These are phyloP conservation scores for Cepaea nemoralis DNA, from an alignment of 1,140 invertebrate genomes.

Conservation along the genomic window DNA sequence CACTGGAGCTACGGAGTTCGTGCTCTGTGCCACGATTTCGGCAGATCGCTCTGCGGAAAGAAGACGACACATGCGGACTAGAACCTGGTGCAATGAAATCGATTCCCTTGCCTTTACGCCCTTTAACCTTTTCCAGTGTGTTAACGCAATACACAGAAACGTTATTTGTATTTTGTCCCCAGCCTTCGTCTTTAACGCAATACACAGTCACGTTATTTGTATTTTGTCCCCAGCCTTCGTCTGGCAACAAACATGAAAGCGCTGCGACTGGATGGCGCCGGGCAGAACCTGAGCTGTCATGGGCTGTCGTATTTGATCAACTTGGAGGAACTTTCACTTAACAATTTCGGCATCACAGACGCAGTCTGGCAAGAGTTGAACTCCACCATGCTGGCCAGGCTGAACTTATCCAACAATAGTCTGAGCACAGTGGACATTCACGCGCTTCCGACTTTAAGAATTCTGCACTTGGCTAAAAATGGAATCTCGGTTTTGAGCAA, in stretches of 20 bases:
- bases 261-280: background rate
- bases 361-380: constrained; percentile 5
- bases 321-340: constrained; percentile 7
- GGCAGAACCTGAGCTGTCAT: background rate
- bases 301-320: background rate
- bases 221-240: background rate
- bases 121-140: too few species aligned
- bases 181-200: background rate
- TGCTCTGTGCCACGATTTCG: too few species aligned
- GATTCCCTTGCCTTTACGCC: too few species aligned
- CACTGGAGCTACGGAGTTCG: too few species aligned
- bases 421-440: background rate
- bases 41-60: too few species aligned
- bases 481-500: background rate
- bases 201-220: too few species aligned
- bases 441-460: background rate
- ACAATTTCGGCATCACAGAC: background rate
- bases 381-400: background rate
- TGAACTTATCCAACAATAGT: background rate
- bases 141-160: too few species aligned
- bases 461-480: background rate
- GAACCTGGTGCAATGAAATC: too few species aligned
- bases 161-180: too few species aligned
- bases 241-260: background rate
- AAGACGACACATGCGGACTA: too few species aligned